Base-by-base conservation (phyloP, 1,140 invertebrate genomes). In the Sarcophaga peregrina region DNA sequence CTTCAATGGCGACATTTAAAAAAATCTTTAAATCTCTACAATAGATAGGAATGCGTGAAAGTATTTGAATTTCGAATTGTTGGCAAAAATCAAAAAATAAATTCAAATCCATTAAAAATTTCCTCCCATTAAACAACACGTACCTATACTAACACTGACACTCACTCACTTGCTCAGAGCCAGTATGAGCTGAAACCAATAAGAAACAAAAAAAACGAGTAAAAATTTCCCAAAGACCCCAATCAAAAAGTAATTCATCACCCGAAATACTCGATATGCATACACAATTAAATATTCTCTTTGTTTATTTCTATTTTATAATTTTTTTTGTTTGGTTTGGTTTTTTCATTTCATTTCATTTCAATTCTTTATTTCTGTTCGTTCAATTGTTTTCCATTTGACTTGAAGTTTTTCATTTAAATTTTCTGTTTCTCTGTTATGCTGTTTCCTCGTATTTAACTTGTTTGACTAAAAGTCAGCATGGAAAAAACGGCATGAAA, bases 201-300 rank as follows among this genome's bases (percentile, higher is more conserved):
- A 83, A 85, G 80, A 75, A 83, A 45, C 86, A 87, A 87, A 87
- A 88, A 85, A 85, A 88, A 88, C 87, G 84, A 88, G 86, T 81
- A 68, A 20, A 25, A 25, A 68, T 20, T 68, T 20, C 62, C 54
- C 54, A 58, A n/a, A 58, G 54, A 68, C 62, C 62, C 20, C 62
- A 68, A 68, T 68, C 62, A 68, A 78, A 78, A 78, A 50, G 75
- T 76, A 78, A 78, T 50, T 50, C 75, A 78, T 78, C 75, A 52
- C 48, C 75, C 47, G 20, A 50, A 78, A 78, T 78, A 25, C 20
- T 78, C 50, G 75, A 50, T 50, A 47, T 78, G 75, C 47, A 78
- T 78, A 78, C 75, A 78, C 48, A 78, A 78, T 48, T 78, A 78
- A 58, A 58, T 58, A n/a, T 13, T n/a, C 13, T 58, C 13, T 58